Evolutionary conservation across 2,888 invertebrate genomes (phyloP).

Genomic region (Orgyia antiqua): DNA sequence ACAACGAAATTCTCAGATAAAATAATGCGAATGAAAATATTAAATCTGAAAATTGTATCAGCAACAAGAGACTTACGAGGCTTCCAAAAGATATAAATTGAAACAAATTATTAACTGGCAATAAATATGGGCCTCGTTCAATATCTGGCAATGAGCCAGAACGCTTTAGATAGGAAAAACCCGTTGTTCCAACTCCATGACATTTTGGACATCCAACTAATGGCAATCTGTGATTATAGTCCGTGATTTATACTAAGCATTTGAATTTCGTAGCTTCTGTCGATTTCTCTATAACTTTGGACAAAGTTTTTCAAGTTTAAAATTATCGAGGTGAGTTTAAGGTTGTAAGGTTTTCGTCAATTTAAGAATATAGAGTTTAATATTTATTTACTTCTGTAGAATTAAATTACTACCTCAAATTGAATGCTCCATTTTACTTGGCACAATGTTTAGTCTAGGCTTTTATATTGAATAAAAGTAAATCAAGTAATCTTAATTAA

Average conservation of each 20-base stretch:
- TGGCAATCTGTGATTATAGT: slow-evolving; percentile 39
- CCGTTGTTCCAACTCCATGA: slow-evolving; percentile 34
- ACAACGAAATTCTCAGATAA: too few species aligned
- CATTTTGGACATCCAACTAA: slow-evolving; percentile 53
- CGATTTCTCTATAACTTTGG: slow-evolving; percentile 18
- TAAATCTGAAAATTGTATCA: slow-evolving; percentile 18
- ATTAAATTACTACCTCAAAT: too few species aligned
- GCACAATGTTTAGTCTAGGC: too few species aligned
- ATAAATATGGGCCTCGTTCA: slow-evolving; percentile 61
- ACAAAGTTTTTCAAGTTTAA: slow-evolving; percentile 12
- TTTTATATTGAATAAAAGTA: too few species aligned
- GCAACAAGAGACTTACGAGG: slow-evolving; percentile 15
- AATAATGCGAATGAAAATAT: too few species aligned
- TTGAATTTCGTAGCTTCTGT: slow-evolving; percentile 15
- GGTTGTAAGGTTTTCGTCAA: too few species aligned
- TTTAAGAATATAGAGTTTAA: too few species aligned
- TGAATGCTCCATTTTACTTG: too few species aligned
- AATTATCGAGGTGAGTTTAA: too few species aligned
- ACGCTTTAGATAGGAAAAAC: slow-evolving; percentile 59
- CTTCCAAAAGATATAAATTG: slow-evolving; percentile 43
- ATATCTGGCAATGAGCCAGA: slow-evolving; percentile 61
- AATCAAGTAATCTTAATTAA: too few species aligned
- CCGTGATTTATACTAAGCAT: slow-evolving; percentile 35
- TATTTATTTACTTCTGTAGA: too few species aligned
- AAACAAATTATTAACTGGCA: slow-evolving; percentile 67